Evolutionary conservation across 2,797 vertebrate genomes (phyloP).

Genomic region (Propithecus perrieri): DNA sequence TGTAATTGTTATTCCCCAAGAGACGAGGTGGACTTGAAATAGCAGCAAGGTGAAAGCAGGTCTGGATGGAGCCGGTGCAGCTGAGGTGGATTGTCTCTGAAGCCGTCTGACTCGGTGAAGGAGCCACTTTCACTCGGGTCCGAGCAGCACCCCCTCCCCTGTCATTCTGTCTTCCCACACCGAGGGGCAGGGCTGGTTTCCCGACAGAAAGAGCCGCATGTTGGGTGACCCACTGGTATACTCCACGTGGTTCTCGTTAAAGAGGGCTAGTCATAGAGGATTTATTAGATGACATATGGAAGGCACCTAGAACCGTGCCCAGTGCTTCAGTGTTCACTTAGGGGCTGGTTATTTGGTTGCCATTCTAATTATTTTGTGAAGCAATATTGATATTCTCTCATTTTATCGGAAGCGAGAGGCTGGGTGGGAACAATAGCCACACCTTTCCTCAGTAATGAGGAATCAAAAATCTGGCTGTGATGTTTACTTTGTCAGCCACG

Average conservation of each 20-base stretch:
- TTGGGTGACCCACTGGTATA: neutral
- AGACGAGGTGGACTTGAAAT: neutral
- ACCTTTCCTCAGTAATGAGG: rapidly evolving
- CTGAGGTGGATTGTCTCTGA: neutral
- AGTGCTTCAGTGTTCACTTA: rapidly evolving
- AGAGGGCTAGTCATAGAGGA: neutral
- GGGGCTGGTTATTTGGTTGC: neutral
- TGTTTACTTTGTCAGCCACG: neutral
- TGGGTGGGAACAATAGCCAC: rapidly evolving
- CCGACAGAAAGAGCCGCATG: neutral
- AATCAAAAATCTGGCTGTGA: rapidly evolving
- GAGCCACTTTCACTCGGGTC: neutral
- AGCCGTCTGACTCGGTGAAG: neutral
- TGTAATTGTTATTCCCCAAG: neutral
- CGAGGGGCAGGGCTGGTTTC: neutral
- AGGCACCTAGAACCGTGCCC: neutral
- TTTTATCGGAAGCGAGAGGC: neutral
- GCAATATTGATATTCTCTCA: neutral
- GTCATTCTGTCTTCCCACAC: neutral
- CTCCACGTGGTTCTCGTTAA: rapidly evolving
- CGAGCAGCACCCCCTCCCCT: rapidly evolving
- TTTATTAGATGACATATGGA: rapidly evolving
- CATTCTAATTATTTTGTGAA: rapidly evolving
- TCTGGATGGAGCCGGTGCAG: rapidly evolving
- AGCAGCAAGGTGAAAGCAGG: rapidly evolving